Percentiles rank a stretch among this genome's conserved stretches.
Conservation (phyloP, 2,888 invertebrate species). For the Perdita meconis region DNA sequence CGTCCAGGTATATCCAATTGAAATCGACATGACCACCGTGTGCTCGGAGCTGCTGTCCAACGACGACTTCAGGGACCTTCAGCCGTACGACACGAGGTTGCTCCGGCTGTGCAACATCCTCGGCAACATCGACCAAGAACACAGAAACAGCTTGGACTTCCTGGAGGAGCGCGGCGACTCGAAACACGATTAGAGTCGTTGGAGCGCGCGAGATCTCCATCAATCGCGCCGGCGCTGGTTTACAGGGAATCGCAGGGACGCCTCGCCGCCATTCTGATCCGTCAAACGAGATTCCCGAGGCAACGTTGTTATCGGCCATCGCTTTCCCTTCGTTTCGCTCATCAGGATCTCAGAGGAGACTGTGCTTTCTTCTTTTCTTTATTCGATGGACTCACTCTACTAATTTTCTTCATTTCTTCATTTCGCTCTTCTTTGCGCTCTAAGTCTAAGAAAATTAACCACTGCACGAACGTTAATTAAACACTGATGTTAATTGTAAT, state of each 20-base stretch:
- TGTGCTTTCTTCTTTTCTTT: too few relatives aligned
- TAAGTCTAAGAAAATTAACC: too few relatives aligned
- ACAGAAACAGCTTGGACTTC: conserved; percentile 54
- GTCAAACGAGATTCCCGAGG: conserved; percentile 1
- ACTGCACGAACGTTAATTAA: too few relatives aligned
- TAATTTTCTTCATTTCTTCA: too few relatives aligned
- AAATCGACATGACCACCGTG: conserved; percentile 65
- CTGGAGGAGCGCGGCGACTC: conserved; percentile 55
- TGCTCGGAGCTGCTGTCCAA: conserved; percentile 66
- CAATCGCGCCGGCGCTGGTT: conserved; percentile 10
- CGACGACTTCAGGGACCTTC: conserved; percentile 51
- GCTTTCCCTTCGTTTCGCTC: too few relatives aligned
- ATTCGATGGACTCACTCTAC: too few relatives aligned
- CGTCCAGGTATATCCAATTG: conserved; percentile 55
- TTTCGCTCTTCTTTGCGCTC: too few relatives aligned
- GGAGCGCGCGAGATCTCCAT: neutral
- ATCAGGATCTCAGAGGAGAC: too few relatives aligned
- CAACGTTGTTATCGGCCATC: conserved; percentile 45
- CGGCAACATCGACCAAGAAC: conserved; percentile 61
- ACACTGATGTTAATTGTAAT: too few relatives aligned
- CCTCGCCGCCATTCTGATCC: conserved; percentile 21
- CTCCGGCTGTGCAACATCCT: conserved; percentile 70
- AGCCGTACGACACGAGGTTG: conserved; percentile 64
- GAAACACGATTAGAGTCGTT: conserved; percentile 64
- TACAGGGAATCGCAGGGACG: conserved; percentile 13